Percentiles rank a stretch among this genome's conserved stretches.
Evolutionary conservation across 23 tunicate genomes (phyloP).

Genomic region (Ciona savignyi): DNA sequence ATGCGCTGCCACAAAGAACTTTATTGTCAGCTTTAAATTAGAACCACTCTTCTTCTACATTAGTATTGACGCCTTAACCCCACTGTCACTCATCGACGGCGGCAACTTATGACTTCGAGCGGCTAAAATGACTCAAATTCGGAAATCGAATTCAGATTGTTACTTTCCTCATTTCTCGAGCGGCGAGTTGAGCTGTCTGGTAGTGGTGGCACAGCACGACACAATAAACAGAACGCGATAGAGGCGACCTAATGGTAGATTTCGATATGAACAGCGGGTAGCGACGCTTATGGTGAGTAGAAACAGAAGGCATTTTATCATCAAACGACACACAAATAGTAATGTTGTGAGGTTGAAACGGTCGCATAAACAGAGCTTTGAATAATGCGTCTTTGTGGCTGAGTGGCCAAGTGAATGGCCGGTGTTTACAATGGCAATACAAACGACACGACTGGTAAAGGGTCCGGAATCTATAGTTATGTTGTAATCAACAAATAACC

Average conservation of each 20-base stretch:
- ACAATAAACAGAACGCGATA: neutral
- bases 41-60: too few species aligned
- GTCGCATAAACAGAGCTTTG: neutral
- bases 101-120: too few species aligned
- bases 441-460: neutral
- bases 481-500: slow-evolving; percentile 47
- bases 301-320: neutral
- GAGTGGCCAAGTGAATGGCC: neutral
- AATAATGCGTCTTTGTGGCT: neutral
- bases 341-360: neutral
- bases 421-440: neutral
- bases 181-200: too few species aligned
- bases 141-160: too few species aligned
- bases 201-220: too few species aligned
- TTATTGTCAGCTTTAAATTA: too few species aligned
- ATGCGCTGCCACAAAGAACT: too few species aligned
- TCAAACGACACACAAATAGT: neutral
- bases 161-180: too few species aligned
- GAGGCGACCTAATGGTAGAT: neutral
- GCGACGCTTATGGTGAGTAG: neutral
- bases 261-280: neutral
- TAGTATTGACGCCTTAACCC: too few species aligned
- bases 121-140: too few species aligned
- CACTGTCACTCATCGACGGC: too few species aligned
- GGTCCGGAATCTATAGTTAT: neutral